A percentile compares a stretch with the other conserved stretches of the same genome.
phyloP scores from a whole-genome alignment of 1,140 invertebrate species.

The Papilio helenus region DNA sequence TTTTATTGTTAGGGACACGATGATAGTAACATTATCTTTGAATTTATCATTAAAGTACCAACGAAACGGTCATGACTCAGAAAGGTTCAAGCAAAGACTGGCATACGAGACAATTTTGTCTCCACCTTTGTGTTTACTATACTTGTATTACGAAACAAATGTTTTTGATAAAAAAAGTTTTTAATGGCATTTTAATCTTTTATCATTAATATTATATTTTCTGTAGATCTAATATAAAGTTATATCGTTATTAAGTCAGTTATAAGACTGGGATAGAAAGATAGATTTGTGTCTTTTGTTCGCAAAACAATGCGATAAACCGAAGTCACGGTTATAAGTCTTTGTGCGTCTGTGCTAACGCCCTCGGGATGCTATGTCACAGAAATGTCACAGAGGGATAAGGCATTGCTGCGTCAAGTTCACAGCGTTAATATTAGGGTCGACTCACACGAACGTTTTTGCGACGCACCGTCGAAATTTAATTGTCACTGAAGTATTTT shows the following conservation, averaged over 20 bases:
- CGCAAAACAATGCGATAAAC: slow-evolving; percentile 25
- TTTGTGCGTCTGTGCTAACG: slow-evolving; percentile 21
- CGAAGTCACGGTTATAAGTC: not conserved
- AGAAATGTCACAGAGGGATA: slow-evolving; percentile 33
- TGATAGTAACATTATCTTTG: too few species aligned
- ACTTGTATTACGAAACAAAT: not conserved
- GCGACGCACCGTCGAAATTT: not conserved
- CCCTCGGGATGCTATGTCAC: slow-evolving; percentile 17
- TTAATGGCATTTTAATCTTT: not conserved
- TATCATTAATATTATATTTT: not conserved
- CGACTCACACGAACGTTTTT: not conserved
- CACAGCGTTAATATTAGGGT: not conserved
- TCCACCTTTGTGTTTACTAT: not conserved
- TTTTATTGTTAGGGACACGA: not conserved
- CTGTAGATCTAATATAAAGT: slow-evolving; percentile 16
- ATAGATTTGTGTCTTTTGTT: slow-evolving; percentile 21
- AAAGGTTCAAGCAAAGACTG: not conserved
- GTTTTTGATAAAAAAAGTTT: not conserved
- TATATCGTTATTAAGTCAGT: slow-evolving; percentile 21
- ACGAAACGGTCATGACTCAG: not conserved
- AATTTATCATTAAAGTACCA: not conserved
- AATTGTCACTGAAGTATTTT: too few species aligned
- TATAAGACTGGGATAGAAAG: not conserved
- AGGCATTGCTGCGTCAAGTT: slow-evolving; percentile 29
- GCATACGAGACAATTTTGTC: not conserved